A percentile compares a stretch with the other conserved stretches of the same genome.
These are phyloP conservation scores for Cyphomyrmex costatus DNA, from an alignment of 1,140 invertebrate species.

Conservation along the genomic window DNA sequence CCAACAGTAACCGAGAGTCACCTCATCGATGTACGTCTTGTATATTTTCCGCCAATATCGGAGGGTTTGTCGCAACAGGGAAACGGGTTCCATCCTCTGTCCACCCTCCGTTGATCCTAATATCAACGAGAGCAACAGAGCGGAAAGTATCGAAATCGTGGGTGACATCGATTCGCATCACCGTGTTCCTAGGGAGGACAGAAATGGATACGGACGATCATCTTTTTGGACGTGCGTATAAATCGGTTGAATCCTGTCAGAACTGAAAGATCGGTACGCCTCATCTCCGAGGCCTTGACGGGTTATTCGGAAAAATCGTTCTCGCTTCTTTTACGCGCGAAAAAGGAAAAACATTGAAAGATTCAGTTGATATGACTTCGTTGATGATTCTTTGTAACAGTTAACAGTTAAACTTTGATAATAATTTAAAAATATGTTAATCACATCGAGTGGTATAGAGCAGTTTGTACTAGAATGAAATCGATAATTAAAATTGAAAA, in stretches of 20 bases:
- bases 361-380: no score
- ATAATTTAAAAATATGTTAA: no score
- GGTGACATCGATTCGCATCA: conserved; percentile 68
- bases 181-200: conserved; percentile 37
- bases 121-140: conserved; percentile 58
- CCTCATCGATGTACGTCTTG: conserved; percentile 69
- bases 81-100: conserved; percentile 33
- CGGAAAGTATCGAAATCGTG: conserved; percentile 51
- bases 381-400: no score
- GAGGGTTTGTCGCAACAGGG: conserved; percentile 52
- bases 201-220: conserved; percentile 58
- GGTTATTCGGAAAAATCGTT: not conserved
- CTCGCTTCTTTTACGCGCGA: not conserved
- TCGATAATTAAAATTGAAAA: no score
- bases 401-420: no score
- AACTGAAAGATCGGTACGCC: not conserved
- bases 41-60: conserved; percentile 70
- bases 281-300: not conserved
- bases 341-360: not conserved
- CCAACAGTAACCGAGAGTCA: conserved; percentile 73
- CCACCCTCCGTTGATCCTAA: conserved; percentile 6
- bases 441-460: no score
- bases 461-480: no score
- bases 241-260: conserved; percentile 46
- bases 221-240: conserved; percentile 44